phyloP scores from a whole-genome alignment of 2,113 vertebrate species.

The Anseranas semipalmata region DNA sequence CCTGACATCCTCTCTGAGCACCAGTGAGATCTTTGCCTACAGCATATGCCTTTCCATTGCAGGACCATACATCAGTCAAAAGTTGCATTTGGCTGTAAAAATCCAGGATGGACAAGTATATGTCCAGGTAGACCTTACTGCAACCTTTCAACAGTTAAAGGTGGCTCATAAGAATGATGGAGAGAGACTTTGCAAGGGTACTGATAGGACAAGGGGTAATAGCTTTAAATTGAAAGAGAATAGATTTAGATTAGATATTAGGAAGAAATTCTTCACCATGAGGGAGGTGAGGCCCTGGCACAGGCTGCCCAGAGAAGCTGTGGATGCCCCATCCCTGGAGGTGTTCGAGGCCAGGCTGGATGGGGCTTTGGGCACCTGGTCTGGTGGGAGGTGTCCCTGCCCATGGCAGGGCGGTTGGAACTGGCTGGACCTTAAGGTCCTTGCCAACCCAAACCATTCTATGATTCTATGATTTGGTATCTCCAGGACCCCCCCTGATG shows the following conservation, averaged over 20 bases:
- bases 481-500: background rate
- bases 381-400: background rate
- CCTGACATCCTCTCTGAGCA: background rate
- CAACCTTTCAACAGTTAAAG: background rate
- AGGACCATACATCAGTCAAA: background rate
- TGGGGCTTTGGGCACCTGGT: background rate
- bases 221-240: background rate
- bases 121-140: background rate
- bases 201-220: background rate
- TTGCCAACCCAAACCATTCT: background rate
- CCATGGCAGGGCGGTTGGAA: background rate
- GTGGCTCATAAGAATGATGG: background rate
- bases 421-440: background rate
- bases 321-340: background rate
- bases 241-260: background rate
- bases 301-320: background rate
- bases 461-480: background rate
- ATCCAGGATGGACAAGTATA: background rate
- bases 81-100: background rate
- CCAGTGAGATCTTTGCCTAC: background rate
- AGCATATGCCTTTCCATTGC: background rate
- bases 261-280: background rate
- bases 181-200: background rate
- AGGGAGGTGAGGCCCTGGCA: background rate
- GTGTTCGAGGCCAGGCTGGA: background rate